phyloP scores from a whole-genome alignment of 2,888 invertebrate genomes.

The Dysmachus trigonus region DNA sequence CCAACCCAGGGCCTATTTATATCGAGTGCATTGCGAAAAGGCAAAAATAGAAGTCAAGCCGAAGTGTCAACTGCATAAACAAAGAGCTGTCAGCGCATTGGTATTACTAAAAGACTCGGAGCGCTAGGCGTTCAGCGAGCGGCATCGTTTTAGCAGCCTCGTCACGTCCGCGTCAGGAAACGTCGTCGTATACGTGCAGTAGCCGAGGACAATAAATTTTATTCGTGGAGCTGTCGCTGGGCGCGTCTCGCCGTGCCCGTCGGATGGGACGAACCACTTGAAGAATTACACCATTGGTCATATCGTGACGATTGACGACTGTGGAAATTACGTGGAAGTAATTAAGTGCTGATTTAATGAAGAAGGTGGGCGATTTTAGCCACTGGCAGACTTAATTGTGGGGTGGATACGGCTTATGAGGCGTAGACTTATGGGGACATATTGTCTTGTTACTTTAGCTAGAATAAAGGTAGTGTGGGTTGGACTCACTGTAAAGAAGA shows the following conservation, averaged over 20 bases:
- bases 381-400: neutral
- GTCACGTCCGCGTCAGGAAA: constrained; percentile 39
- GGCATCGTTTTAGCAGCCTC: neutral
- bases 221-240: constrained; percentile 12
- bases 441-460: neutral
- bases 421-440: neutral
- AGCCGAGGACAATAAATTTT: constrained; percentile 33
- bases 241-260: neutral
- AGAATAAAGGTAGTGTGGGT: neutral
- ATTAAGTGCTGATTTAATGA: constrained; percentile 5
- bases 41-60: constrained; percentile 37
- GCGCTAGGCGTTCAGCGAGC: neutral
- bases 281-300: constrained; percentile 38
- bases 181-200: constrained; percentile 37
- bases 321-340: constrained; percentile 33
- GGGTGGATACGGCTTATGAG: neutral
- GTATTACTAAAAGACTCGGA: neutral
- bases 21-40: constrained; percentile 34
- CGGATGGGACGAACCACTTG: constrained; percentile 21
- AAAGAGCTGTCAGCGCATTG: constrained; percentile 26
- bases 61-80: constrained; percentile 40
- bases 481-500: neutral
- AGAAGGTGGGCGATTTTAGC: constrained; percentile 6
- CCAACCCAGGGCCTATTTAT: constrained; percentile 5
- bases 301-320: constrained; percentile 3